These are phyloP conservation scores for Pegoplata infirma DNA, from an alignment of 2,888 invertebrate genomes.

Conservation along the genomic window DNA sequence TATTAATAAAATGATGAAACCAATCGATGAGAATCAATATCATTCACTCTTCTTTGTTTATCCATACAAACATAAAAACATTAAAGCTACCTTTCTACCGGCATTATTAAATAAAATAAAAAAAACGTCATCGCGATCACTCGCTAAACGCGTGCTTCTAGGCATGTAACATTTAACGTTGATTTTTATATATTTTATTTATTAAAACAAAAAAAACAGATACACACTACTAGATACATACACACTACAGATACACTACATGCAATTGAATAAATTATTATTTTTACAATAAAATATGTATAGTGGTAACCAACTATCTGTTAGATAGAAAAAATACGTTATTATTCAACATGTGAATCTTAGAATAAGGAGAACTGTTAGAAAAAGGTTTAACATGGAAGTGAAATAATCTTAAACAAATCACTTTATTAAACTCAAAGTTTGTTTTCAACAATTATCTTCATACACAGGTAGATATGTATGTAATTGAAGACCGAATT, in stretches of 20 bases:
- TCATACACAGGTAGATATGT: conserved; percentile 10
- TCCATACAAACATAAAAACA: neutral
- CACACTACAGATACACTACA: neutral
- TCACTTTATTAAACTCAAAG: neutral
- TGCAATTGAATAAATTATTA: neutral
- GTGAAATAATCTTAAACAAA: neutral
- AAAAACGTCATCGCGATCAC: conserved; percentile 53
- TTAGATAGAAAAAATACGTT: too few relatives aligned
- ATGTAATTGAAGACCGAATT: too few relatives aligned
- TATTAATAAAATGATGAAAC: neutral
- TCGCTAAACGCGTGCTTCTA: conserved; percentile 53
- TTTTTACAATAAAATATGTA: neutral
- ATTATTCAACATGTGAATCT: neutral
- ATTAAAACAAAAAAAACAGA: neutral
- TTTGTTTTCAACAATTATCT: neutral
- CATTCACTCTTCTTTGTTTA: neutral
- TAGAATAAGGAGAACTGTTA: neutral
- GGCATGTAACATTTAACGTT: conserved; percentile 50
- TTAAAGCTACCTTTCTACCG: conserved; percentile 11
- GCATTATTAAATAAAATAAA: conserved; percentile 18
- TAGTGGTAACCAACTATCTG: too few relatives aligned
- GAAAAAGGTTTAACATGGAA: neutral
- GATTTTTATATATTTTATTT: conserved; percentile 24
- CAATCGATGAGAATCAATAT: neutral
- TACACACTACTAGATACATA: neutral